These are phyloP conservation scores for Meta bourneti DNA, from an alignment of 2,888 invertebrate species.

Conservation along the genomic window DNA sequence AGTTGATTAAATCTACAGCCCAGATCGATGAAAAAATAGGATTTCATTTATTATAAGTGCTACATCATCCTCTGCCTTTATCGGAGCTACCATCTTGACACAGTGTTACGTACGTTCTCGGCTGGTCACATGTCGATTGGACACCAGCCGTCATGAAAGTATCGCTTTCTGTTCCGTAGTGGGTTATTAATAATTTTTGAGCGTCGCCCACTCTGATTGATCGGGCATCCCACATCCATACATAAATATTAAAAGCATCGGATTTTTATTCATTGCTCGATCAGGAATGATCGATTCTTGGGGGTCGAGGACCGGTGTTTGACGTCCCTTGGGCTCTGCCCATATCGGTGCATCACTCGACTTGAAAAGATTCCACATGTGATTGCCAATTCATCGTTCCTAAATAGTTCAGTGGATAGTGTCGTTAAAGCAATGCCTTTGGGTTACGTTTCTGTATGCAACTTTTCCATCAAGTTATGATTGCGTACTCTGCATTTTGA, in stretches of 20 bases:
- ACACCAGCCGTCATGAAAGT: slow-evolving; percentile 8
- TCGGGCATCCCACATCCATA: slow-evolving; percentile 34
- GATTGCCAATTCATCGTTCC: too few relatives aligned
- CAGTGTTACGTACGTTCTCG: neutral
- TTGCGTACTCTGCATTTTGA: too few relatives aligned
- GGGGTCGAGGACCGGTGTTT: slow-evolving; percentile 22
- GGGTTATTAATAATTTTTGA: slow-evolving; percentile 28
- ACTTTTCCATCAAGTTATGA: too few relatives aligned
- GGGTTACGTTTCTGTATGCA: too few relatives aligned
- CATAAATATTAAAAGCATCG: slow-evolving; percentile 26
- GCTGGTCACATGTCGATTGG: too few relatives aligned
- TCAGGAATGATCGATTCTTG: slow-evolving; percentile 29
- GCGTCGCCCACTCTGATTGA: slow-evolving; percentile 2
- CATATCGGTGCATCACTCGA: too few relatives aligned
- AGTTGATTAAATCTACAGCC: too few relatives aligned
- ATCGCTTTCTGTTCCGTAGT: neutral
- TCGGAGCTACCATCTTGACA: neutral
- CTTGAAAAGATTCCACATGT: too few relatives aligned
- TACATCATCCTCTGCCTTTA: neutral
- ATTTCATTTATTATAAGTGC: neutral
- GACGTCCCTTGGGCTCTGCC: too few relatives aligned
- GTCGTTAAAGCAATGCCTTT: too few relatives aligned
- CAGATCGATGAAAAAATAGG: too few relatives aligned
- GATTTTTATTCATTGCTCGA: slow-evolving; percentile 24
- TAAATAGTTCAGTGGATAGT: too few relatives aligned